Percentiles rank a stretch among this genome's conserved stretches.
phyloP scores from a whole-genome alignment of 2,888 invertebrate genomes.

The Acanthopleura granulata region DNA sequence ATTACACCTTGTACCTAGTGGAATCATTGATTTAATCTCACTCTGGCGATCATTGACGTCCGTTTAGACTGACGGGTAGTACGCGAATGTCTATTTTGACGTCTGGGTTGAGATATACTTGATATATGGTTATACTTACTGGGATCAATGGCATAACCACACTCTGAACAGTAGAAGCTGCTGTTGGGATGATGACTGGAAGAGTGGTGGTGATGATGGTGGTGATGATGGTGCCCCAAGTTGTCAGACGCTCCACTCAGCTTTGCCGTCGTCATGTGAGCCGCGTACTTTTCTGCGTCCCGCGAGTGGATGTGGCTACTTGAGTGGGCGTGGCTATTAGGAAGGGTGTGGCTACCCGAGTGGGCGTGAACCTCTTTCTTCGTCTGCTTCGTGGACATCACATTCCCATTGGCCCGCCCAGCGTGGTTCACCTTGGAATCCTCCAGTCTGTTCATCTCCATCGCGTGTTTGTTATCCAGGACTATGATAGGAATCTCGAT shows the following conservation, averaged over 20 bases:
- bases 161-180: constrained; percentile 8
- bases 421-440: background rate
- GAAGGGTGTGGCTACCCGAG: background rate
- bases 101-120: too few species aligned
- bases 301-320: background rate
- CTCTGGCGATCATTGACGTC: too few species aligned
- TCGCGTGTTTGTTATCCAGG: background rate
- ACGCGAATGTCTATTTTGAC: too few species aligned
- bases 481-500: background rate
- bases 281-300: background rate
- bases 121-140: background rate
- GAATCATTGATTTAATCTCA: too few species aligned
- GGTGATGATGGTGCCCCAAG: background rate
- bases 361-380: background rate
- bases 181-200: constrained; percentile 4
- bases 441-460: background rate
- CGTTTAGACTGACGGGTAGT: too few species aligned
- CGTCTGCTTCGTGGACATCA: background rate
- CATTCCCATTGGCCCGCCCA: background rate
- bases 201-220: background rate
- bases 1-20: too few species aligned
- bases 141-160: constrained; percentile 3
- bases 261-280: background rate
- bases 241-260: background rate
- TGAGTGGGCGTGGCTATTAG: background rate